phyloP scores from a whole-genome alignment of 2,113 vertebrate species.

The Microcebus ravelobensis region DNA sequence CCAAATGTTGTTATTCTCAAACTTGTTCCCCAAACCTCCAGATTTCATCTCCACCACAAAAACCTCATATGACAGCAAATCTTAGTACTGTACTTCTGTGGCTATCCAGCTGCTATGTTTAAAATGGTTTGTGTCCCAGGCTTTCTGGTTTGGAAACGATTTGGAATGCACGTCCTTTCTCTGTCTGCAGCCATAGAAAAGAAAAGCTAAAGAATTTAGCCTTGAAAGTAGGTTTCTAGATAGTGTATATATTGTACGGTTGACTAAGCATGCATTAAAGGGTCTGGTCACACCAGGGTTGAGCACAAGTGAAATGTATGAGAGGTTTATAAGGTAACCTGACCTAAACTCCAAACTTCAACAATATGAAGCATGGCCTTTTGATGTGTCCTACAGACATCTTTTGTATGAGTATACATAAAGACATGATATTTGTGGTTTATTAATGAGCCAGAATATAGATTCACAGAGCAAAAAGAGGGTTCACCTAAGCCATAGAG shows the following conservation, averaged over 20 bases:
- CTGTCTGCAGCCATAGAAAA: background rate
- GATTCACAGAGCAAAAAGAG: background rate
- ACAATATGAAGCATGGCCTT: background rate
- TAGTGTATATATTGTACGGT: background rate
- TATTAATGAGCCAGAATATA: background rate
- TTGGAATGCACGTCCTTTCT: background rate
- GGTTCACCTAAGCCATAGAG: background rate
- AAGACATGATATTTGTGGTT: background rate
- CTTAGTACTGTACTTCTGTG: background rate
- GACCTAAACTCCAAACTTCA: background rate
- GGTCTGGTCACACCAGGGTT: background rate
- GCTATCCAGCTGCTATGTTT: background rate
- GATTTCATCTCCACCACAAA: background rate
- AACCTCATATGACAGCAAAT: background rate
- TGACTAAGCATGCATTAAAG: background rate
- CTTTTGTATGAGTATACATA: background rate
- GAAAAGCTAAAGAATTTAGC: background rate
- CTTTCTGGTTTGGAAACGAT: slow-evolving; percentile 12
- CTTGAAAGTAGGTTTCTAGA: background rate
- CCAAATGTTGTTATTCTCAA: background rate
- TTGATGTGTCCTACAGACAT: rapidly evolving
- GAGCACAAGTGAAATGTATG: background rate
- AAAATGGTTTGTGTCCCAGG: background rate
- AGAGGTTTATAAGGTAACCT: background rate
- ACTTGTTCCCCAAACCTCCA: background rate